These are phyloP conservation scores for Machimus rusticus DNA, from an alignment of 2,888 invertebrate genomes.

Conservation along the genomic window DNA sequence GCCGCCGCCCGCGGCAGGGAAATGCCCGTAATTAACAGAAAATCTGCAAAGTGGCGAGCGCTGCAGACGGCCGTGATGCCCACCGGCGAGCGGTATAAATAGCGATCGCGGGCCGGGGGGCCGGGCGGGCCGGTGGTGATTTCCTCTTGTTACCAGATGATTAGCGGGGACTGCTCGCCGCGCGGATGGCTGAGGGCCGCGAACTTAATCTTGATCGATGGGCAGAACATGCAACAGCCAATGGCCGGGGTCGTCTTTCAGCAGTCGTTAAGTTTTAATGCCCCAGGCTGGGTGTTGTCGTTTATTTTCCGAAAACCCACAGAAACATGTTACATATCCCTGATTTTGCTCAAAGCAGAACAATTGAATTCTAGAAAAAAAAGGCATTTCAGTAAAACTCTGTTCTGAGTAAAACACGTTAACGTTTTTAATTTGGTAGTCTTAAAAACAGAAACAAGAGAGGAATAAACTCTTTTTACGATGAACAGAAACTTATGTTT, in stretches of 20 bases:
- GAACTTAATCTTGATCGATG: neutral
- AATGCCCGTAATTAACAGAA: constrained; percentile 20
- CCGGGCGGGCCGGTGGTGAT: neutral
- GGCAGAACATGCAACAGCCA: neutral
- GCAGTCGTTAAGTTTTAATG: neutral
- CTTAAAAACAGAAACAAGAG: too few relatives aligned
- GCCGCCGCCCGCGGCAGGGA: neutral
- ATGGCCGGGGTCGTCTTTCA: neutral
- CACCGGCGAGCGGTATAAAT: neutral
- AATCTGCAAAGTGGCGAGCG: neutral
- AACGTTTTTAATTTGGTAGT: too few relatives aligned
- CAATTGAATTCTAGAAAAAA: neutral
- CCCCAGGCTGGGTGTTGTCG: neutral
- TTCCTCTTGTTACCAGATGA: neutral
- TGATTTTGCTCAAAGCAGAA: neutral
- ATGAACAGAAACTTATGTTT: too few relatives aligned
- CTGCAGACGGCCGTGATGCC: neutral
- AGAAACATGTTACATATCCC: neutral
- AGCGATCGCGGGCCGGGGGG: neutral
- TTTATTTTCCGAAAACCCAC: neutral
- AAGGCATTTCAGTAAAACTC: neutral
- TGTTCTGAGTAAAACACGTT: too few relatives aligned
- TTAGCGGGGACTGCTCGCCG: neutral
- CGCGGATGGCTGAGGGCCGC: neutral
- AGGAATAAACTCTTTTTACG: too few relatives aligned